A percentile compares a stretch with the other conserved stretches of the same genome.
Evolutionary conservation across 2,888 invertebrate species (phyloP).

Genomic region (Entomobrya proxima): DNA sequence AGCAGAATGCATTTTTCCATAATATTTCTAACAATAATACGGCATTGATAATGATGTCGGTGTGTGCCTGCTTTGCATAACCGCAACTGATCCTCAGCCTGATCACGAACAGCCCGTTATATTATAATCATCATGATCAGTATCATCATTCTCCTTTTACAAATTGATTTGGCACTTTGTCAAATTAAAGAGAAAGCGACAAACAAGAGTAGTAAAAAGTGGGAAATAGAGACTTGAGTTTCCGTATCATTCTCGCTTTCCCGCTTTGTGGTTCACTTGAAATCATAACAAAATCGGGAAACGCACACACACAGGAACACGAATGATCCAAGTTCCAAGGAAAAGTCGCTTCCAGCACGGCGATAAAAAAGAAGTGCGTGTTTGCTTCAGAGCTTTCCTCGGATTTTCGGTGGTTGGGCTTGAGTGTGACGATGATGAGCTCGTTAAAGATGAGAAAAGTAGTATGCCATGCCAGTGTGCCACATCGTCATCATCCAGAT

Average conservation of each 20-base stretch:
- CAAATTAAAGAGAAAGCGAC: conserved; percentile 62
- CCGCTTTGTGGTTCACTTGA: conserved; percentile 48
- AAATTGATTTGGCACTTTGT: conserved; percentile 58
- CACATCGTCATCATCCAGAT: conserved; percentile 9
- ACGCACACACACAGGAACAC: background rate
- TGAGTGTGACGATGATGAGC: conserved; percentile 48
- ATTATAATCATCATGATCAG: background rate
- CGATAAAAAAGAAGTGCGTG: conserved; percentile 31
- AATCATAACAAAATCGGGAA: conserved; percentile 37
- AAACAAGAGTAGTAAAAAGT: conserved; percentile 28
- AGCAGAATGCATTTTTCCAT: background rate
- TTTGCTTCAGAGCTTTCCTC: no score
- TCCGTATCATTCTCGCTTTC: conserved; percentile 5
- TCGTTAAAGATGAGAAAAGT: conserved; percentile 63
- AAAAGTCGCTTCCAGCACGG: conserved; percentile 48
- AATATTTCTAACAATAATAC: background rate
- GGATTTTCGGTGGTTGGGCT: conserved; percentile 24
- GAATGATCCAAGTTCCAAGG: no score
- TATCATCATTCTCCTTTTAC: conserved; percentile 10
- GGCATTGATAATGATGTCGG: conserved; percentile 27
- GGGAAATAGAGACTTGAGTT: background rate
- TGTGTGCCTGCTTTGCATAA: conserved; percentile 2
- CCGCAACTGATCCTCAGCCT: background rate
- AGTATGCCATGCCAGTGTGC: conserved; percentile 21
- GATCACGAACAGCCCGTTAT: background rate